phyloP scores from a whole-genome alignment of 2,113 vertebrate genomes.

The Dasypus novemcinctus region DNA sequence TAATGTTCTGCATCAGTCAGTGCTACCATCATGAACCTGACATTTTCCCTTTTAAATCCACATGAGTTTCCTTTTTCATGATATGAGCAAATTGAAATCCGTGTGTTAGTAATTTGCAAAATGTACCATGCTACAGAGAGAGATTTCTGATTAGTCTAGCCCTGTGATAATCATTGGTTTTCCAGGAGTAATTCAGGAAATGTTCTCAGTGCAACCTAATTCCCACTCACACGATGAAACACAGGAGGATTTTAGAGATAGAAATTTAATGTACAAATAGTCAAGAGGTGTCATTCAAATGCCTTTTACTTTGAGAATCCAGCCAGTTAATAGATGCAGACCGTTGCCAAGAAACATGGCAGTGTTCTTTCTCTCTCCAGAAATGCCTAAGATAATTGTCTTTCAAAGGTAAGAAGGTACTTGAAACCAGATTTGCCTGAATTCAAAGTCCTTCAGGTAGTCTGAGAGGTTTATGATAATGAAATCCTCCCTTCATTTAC shows the following conservation, averaged over 20 bases:
- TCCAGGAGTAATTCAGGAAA: slow-evolving; percentile 28
- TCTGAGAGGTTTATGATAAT: slow-evolving; percentile 71
- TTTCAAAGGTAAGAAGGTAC: slow-evolving; percentile 76
- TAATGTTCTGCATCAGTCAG: slow-evolving; percentile 4
- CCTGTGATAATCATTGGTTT: slow-evolving; percentile 54
- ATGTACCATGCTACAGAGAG: rapidly evolving
- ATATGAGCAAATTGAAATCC: slow-evolving; percentile 51
- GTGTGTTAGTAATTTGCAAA: slow-evolving; percentile 46
- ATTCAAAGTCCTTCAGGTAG: slow-evolving; percentile 72
- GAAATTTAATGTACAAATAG: slow-evolving; percentile 45
- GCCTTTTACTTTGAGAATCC: slow-evolving; percentile 48
- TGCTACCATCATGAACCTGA: neutral
- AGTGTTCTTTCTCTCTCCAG: slow-evolving; percentile 9
- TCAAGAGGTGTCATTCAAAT: slow-evolving; percentile 6
- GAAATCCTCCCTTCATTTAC: slow-evolving; percentile 73
- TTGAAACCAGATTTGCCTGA: slow-evolving; percentile 74
- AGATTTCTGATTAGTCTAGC: slow-evolving; percentile 26
- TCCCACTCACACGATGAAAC: neutral
- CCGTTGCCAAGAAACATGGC: slow-evolving; percentile 53
- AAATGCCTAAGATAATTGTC: slow-evolving; percentile 73
- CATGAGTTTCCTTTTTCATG: slow-evolving; percentile 6
- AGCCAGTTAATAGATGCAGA: slow-evolving; percentile 46
- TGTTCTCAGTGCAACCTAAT: neutral
- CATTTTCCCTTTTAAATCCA: slow-evolving; percentile 21
- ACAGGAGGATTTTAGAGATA: neutral